A percentile compares a stretch with the other conserved stretches of the same genome.
Evolutionary conservation across 2,888 invertebrate species (phyloP).

Genomic region (Agrotis clavis): DNA sequence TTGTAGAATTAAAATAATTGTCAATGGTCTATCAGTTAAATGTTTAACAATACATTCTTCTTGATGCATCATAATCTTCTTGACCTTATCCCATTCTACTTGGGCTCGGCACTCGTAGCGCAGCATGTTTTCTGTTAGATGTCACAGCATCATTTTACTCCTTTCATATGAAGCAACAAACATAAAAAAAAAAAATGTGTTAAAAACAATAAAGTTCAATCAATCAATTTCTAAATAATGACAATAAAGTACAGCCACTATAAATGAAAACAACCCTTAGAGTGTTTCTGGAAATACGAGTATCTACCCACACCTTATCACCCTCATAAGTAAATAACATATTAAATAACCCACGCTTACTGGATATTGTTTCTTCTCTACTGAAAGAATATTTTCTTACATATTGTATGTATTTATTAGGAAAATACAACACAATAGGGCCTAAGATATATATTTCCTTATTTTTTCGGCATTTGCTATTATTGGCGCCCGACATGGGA

Average conservation of each 20-base stretch:
- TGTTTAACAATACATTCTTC: neutral
- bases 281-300: neutral
- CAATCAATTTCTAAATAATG: neutral
- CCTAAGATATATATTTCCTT: conserved; percentile 1
- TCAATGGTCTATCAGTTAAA: neutral
- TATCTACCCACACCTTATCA: conserved; percentile 19
- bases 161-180: neutral
- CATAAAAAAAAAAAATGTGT: neutral
- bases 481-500: conserved; percentile 57
- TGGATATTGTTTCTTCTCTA: neutral
- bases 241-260: neutral
- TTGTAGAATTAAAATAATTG: neutral
- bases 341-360: conserved; percentile 7
- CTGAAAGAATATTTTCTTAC: neutral
- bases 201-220: too few relatives aligned
- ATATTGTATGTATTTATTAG: neutral
- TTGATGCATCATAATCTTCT: neutral
- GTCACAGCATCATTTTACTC: too few relatives aligned
- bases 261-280: conserved; percentile 3
- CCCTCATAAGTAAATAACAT: conserved; percentile 17
- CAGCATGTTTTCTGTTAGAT: too few relatives aligned
- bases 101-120: too few relatives aligned
- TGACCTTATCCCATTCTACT: too few relatives aligned
- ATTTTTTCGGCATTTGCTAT: neutral
- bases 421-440: conserved; percentile 18